These are phyloP conservation scores for Etheostoma cragini DNA, from an alignment of 2,113 vertebrate species.

Conservation along the genomic window DNA sequence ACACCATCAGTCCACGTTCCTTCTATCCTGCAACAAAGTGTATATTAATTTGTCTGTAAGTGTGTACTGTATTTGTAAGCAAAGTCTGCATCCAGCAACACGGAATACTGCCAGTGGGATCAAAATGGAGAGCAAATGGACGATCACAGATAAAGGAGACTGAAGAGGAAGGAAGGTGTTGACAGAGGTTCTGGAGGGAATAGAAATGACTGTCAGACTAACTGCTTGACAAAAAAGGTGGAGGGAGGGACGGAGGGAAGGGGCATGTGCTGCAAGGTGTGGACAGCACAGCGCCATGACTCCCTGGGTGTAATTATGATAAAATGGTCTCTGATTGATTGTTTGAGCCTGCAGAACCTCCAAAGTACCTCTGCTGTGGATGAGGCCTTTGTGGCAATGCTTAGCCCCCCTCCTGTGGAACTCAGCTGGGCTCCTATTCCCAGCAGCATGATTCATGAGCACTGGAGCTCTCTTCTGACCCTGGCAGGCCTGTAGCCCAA, in stretches of 20 bases:
- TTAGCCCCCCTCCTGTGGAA: conserved; percentile 45
- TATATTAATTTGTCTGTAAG: conserved; percentile 31
- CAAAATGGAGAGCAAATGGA: conserved; percentile 54
- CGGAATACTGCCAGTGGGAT: conserved; percentile 14
- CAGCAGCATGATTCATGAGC: conserved; percentile 81
- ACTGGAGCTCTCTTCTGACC: conserved; percentile 67
- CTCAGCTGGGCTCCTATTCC: conserved; percentile 64
- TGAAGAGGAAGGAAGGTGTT: conserved; percentile 25
- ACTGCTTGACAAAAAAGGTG: conserved; percentile 40
- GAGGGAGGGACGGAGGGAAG: conserved; percentile 21
- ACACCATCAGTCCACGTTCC: conserved; percentile 59
- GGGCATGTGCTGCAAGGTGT: conserved; percentile 56
- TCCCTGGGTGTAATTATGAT: conserved; percentile 72
- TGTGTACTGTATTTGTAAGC: conserved; percentile 37
- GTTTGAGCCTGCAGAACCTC: conserved; percentile 66
- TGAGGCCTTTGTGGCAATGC: conserved; percentile 59
- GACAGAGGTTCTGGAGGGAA: conserved; percentile 41
- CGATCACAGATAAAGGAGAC: conserved; percentile 6
- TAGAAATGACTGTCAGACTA: conserved; percentile 18
- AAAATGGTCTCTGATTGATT: conserved; percentile 77
- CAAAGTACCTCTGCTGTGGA: conserved; percentile 63
- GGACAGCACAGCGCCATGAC: conserved; percentile 40
- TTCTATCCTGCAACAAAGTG: conserved; percentile 46
- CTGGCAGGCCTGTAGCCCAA: conserved; percentile 60
- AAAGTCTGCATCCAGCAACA: conserved; percentile 7